Evolutionary conservation across 2,797 vertebrate species (phyloP), one percentile per base, ranked within the genome.

Genomic region (Streptopelia turtur): DNA sequence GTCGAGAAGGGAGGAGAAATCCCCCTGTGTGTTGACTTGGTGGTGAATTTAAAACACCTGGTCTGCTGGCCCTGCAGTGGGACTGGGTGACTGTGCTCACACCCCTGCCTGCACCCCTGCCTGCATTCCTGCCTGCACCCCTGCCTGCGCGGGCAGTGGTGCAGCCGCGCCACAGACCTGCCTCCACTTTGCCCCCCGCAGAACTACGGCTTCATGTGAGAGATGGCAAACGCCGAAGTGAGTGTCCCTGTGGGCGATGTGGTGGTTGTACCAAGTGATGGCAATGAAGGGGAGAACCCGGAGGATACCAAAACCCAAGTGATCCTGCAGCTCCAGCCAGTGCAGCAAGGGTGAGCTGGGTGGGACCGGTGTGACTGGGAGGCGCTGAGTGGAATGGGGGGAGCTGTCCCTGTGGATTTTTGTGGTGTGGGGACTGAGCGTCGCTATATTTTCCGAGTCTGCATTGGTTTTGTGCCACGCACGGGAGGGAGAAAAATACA

Each of bases 291-390:
- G 60, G 98, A 98, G 83, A 98, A 98, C 15, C 98, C 98, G 53
- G 99, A 99, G 97, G 98, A 98, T 45, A 98, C 97, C 89, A 99
- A 99, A 97, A 99, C 98, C 79, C 98, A 98, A 97, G 99, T 99
- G 96, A 98, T 99, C 91, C 92, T 99, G 94, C 99, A 99, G 97
- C 98, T 99, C 68, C 99, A 99, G 94, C 98, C 99, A 5, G 98
- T 99, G 95, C 97, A 98, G 59, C 98, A 98, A 57, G 98, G 99
- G 99, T 99, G 98, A 98, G 99, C 95, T 76, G 68, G 45, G 28
- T 45, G 57, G 39, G 56, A 37, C 41, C 8, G 57, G 41, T 45
- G 41, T n/a, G 27, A 11, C 45, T 47, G 69, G 63, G 89, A 31
- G 76, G 14, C 12, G 20, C 0, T 0, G 75, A 41, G 18, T 56